These are phyloP conservation scores for Drymodes brunneopygia DNA, from an alignment of 2,113 vertebrate species.

Conservation along the genomic window DNA sequence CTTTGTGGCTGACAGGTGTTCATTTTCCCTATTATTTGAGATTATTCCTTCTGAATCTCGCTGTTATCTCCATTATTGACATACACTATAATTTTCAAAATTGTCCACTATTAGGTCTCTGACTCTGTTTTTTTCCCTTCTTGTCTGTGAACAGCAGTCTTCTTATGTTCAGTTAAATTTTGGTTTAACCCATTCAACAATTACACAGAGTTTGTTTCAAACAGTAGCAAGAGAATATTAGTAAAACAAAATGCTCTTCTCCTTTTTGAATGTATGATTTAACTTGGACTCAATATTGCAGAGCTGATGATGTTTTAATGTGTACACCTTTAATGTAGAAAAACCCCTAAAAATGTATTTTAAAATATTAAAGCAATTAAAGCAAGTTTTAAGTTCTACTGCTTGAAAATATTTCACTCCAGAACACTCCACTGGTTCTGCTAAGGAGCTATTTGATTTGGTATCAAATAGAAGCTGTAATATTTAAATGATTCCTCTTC, in stretches of 20 bases:
- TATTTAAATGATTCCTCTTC: neutral
- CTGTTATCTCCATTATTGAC: conserved; percentile 57
- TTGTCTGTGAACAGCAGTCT: conserved; percentile 10
- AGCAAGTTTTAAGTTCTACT: neutral
- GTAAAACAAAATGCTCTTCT: neutral
- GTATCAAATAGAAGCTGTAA: neutral
- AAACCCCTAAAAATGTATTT: neutral
- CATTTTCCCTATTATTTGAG: conserved; percentile 38
- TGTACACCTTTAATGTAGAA: neutral
- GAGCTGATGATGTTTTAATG: neutral
- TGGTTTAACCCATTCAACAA: conserved; percentile 30
- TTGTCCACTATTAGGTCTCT: conserved; percentile 65
- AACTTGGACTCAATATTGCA: neutral
- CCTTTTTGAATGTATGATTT: neutral
- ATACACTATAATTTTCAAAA: conserved; percentile 63
- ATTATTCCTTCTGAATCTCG: conserved; percentile 56
- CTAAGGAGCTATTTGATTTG: neutral
- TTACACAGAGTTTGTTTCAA: neutral
- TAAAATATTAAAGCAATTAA: neutral
- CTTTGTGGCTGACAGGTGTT: conserved; percentile 58
- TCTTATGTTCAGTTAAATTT: conserved; percentile 29
- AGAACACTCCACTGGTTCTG: neutral
- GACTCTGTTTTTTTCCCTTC: neutral
- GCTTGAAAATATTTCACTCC: neutral
- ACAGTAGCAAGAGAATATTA: neutral